phyloP scores from a whole-genome alignment of 2,113 vertebrate genomes.

The Zosterops lateralis region DNA sequence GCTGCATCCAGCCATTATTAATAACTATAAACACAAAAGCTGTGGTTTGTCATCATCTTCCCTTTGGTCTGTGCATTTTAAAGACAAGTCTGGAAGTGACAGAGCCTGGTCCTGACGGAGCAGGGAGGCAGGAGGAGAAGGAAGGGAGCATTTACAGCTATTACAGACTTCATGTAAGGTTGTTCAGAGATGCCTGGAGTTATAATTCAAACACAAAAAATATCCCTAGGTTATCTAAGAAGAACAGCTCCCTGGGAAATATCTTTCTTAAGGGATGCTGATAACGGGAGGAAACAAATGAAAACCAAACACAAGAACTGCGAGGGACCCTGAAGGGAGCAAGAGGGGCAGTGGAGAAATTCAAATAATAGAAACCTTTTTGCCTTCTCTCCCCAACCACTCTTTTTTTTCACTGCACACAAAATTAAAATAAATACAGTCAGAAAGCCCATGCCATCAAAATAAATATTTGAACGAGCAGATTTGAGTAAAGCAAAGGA shows the following conservation, averaged over 20 bases:
- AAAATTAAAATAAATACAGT: constrained; percentile 34
- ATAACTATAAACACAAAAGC: not conserved
- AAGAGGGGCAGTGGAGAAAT: not conserved
- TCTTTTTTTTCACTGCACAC: not conserved
- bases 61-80: not conserved
- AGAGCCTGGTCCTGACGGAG: not conserved
- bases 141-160: constrained; percentile 11
- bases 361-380: not conserved
- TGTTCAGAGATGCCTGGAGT: constrained; percentile 14
- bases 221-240: constrained; percentile 26
- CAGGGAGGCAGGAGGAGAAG: not conserved
- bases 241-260: not conserved
- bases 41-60: not conserved
- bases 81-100: not conserved
- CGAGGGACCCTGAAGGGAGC: not conserved
- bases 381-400: not conserved
- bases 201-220: constrained; percentile 10
- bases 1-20: not conserved
- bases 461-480: constrained; percentile 45
- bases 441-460: not conserved
- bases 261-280: constrained; percentile 11
- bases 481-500: not conserved
- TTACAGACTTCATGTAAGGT: not conserved
- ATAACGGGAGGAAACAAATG: constrained; percentile 19
- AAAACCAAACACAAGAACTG: constrained; percentile 17